Base-by-base conservation (phyloP, 2,797 vertebrate species). In the Bradypodion pumilum region DNA sequence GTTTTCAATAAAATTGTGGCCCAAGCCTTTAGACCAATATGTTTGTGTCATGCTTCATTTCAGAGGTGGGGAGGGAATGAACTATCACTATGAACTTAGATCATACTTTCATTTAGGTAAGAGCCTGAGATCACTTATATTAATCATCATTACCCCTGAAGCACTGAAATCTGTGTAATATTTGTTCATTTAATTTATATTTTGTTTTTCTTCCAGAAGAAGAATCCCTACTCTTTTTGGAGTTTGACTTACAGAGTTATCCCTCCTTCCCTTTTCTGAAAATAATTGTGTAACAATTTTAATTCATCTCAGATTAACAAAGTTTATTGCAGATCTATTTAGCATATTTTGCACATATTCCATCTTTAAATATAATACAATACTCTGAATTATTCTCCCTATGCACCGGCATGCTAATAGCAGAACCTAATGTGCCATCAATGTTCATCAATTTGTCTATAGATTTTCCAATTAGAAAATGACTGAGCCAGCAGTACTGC, bases 401-500 rank as follows among this genome's bases (percentile, higher is more conserved):
- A 15, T 44, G 56, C 25, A 35, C 4, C 60, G 77, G 70, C 46
- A 82, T 89, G 88, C 27, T 73, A 49, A 65, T 1, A 85, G 37
- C 82, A 87, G 19, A 9, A 37, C 63, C 83, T n/a, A 87, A 90
- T 44, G 78, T 62, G 74, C 21, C 80, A 83, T 70, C 85, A 82
- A 19, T 21, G 32, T 85, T 84, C 49, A 85, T 85, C 73, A 25
- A 52, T 79, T 62, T 44, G 42, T 80, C 74, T 74, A 78, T 88
- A 42, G 84, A 87, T 89, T 89, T 91, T 90, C 85, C 68, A 88
- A 83, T 90, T 86, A 85, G 32, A 70, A 80, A 76, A 88, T 62
- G 63, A 86, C 56, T 76, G 84, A 81, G 40, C 72, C 1, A 19
- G 37, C 66, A 87, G 32, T 89, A 81, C 56, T 70, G 62, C 1